Base-by-base conservation (phyloP, 2,888 invertebrate genomes). In the Eilema sororculum region DNA sequence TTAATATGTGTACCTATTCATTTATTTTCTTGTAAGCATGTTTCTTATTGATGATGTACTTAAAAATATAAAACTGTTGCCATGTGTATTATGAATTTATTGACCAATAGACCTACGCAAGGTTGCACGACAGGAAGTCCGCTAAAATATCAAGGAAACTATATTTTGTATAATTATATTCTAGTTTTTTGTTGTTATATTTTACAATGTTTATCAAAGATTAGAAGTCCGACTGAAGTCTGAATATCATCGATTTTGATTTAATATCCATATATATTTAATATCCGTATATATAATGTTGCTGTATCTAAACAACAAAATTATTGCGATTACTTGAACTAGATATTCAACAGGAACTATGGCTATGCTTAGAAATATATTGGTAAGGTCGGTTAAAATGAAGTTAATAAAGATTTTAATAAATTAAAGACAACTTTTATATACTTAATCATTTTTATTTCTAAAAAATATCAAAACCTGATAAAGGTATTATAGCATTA, bases 1-100 rank as follows among this genome's bases (percentile, higher is more conserved):
- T 77, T 73, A 72, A 77, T 68, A 69, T 73, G 63, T 70, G 61
- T 78, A 77, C n/a, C 52, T 52, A 52, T 71, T 62, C 57, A 60
- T 67, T 69, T 69, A 61, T 68, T 69, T 67, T 67, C 56, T 68
- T 60, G 41, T 62, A 52, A 25, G 30, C 30, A 61, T 20, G 52
- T 57, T 46, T 8, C 30, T 67, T 24, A 60, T 60, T 37, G 16
- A 28, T 37, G 37, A 20, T 41, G 9, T 62, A 41, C 33, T 22
- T 62, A 46, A 63, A 63, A 52, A 52, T 52, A 52, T 52, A 52
- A 52, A 52, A 52, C 52, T n/a, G n/a, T 52, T 52, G 52, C 52
- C n/a, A 52, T 65, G 28, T 52, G 28, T 65, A 65, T 4, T 56
- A 65, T 58, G 33, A 57, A 28, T 66, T 41, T 62, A 41, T 25